Conservation (phyloP, 2,797 vertebrate genomes). For the Anguilla anguilla region DNA sequence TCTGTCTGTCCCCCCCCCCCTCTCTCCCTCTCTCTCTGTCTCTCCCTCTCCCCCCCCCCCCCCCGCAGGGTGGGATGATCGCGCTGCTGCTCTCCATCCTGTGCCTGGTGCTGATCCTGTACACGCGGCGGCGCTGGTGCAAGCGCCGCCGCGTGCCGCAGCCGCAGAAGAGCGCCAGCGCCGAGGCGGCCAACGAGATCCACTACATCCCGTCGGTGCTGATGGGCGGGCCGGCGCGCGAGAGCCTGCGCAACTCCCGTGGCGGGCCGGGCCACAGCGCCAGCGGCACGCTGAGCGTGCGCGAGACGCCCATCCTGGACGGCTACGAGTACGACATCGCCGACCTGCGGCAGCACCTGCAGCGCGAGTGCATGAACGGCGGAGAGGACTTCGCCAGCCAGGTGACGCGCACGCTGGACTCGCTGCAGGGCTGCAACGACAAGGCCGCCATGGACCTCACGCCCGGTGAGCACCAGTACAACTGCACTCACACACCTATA, state of each 20-base stretch:
- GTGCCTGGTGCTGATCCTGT: conserved; percentile 95
- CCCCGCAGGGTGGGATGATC: conserved; percentile 92
- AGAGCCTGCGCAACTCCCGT: conserved; percentile 92
- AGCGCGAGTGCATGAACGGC: conserved; percentile 97
- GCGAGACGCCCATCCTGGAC: conserved; percentile 95
- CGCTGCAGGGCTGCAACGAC: conserved; percentile 95
- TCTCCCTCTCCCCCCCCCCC: neutral
- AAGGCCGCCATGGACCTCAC: conserved; percentile 94
- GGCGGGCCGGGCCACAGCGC: conserved; percentile 94
- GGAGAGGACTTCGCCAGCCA: conserved; percentile 96
- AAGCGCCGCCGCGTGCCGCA: conserved; percentile 95
- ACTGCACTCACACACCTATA: neutral
- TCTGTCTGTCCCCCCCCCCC: neutral
- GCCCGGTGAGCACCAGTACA: conserved; percentile 76
- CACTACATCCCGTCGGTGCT: conserved; percentile 98
- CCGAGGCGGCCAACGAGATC: conserved; percentile 97
- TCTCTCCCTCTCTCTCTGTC: conserved; percentile 3
- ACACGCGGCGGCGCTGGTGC: conserved; percentile 95
- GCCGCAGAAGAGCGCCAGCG: conserved; percentile 96
- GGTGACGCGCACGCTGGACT: conserved; percentile 94
- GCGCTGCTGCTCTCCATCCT: conserved; percentile 94
- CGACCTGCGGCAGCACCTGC: conserved; percentile 94
- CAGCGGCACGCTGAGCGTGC: conserved; percentile 94
- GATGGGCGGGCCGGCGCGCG: conserved; percentile 92
- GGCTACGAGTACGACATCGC: conserved; percentile 98